Evolutionary conservation across 1,140 invertebrate genomes (phyloP), one percentile per base, ranked within the genome.

Genomic region (Caenorhabditis briggsae): DNA sequence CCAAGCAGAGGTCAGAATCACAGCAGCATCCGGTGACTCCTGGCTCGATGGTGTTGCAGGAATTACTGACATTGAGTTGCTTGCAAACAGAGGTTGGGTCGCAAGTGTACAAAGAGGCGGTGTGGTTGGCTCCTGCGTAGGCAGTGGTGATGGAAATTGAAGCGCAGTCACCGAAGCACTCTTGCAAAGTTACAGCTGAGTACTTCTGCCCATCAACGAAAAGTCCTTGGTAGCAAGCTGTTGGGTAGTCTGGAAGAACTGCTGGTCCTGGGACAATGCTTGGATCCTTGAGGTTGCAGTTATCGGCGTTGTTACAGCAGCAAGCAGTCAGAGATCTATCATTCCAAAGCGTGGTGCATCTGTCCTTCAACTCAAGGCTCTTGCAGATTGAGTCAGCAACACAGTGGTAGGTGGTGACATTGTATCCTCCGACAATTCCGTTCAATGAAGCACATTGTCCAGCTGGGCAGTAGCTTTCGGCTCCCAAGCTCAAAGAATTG

Each of bases 11-110:
- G 41, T 85, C 83, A 7, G 25, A 16, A 56, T 23, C n/a, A 20
- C 83, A 85, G 18, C 83, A 85, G 23, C 59, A 74, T 85, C 83
- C 83, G 12, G 8, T 9, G 2, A 85, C 59, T 85, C 83, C 83
- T 2, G 58, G 33, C n/a, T 70, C 59, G 61, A 85, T n/a, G 11
- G n/a, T 41, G 14, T 23, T n/a, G 43, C 59, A 70, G 0, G 20
- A 1, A 43, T 85, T 65, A n/a, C 9, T 65, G 41, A 85, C 25
- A 50, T 84, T 58, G 14, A 58, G n/a, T 16, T n/a, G 14, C 14
- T 9, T 8, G 61, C 86, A 87, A 5, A 87, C 46, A 50, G 50
- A 16, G 20, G 84, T 86, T n/a, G 86, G 58, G 53, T 87, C 85
- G 25, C 86, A 87, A 12, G 58, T 41, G 83, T 87, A 87, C 12